Base-by-base conservation (phyloP, 2,113 vertebrate species). In the Oophaga pumilio region DNA sequence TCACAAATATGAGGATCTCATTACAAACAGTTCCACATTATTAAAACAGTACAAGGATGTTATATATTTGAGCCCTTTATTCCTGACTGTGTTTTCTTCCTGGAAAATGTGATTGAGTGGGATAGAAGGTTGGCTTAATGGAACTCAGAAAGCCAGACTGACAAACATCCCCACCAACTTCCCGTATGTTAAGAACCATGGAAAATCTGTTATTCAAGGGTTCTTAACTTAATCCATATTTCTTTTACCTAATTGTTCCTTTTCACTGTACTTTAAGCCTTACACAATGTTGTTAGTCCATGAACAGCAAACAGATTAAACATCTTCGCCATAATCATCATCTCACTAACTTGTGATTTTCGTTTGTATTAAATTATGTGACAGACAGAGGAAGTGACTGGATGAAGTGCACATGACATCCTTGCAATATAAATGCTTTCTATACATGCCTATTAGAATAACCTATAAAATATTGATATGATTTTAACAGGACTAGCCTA, bases 201-300 rank as follows among this genome's bases (percentile, higher is more conserved):
- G 87, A 83, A 88, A 88, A 88, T 84, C 73, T 88, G 69, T 88
- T 88, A 83, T 83, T 88, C 81, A 76, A 77, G 71, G 73, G 80
- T 84, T 76, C 73, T 88, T 88, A 88, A 88, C 87, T 33, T 88
- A 88, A 88, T 84, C 87, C 87, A 83, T 88, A 88, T 84, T 88
- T 84, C 81, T 76, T 76, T 77, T 83, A 60, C 71, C 33, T 77
- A 82, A 77, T 82, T 82, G 69, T 77, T 88, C 73, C 82, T 74
- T 77, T 84, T 66, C 59, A 17, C 22, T 77, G 59, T 77, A 43
- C 80, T 84, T 59, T 88, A 77, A 84, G 53, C 73, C 73, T 84
- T 82, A 84, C 17, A 82, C 87, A 83, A 76, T 83, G 80, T 49
- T 60, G 82, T 62, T 82, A 82, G 86, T 52, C 73, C n/a, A 33